Base-by-base conservation (phyloP, 1,140 invertebrate genomes). In the Anthonomus grandis region DNA sequence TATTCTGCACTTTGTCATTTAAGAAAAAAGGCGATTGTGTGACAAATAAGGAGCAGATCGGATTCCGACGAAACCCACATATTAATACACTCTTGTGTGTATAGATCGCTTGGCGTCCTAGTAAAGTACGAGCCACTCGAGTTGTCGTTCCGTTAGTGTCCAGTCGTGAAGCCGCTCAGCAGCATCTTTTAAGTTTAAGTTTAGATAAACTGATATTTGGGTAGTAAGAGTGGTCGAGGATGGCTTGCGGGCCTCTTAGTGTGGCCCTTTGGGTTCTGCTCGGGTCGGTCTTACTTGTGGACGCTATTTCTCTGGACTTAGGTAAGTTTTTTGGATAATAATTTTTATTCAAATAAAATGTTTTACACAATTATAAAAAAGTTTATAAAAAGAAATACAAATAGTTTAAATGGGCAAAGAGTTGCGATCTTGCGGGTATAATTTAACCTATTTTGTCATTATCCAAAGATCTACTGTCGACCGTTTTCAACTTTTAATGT, bases 41-140 rank as follows among this genome's bases (percentile, higher is more conserved):
- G 52, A 60, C 59, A 60, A 51, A 60, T 60, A 60, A 60, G 59
- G 59, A 60, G 48, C 52, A 60, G 59, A 55, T 60, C 59, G 52
- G 53, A 50, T 50, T 55, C 49, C 47, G 47, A 52, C 52, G 59
- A 44, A 51, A 27, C 53, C 59, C 59, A 60, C 59, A 60, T 50
- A 46, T 56, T 57, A 49, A 57, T 49, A 57, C 47, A 27, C 54
- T 21, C n/a, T n/a, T n/a, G n/a, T n/a, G n/a, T n/a, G n/a, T n/a
- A n/a, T n/a, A n/a, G n/a, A n/a, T n/a, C n/a, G n/a, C n/a, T n/a
- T n/a, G 46, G 36, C 52, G 53, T 57, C 59, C 53, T 49, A 51
- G 52, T 56, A 57, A 60, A 56, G 52, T 50, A 50, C 57, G 50
- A 41, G 48, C n/a, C n/a, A n/a, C n/a, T n/a, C n/a, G n/a, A n/a